Conservation (phyloP, 2,888 invertebrate species). For the Lathronympha strigana region DNA sequence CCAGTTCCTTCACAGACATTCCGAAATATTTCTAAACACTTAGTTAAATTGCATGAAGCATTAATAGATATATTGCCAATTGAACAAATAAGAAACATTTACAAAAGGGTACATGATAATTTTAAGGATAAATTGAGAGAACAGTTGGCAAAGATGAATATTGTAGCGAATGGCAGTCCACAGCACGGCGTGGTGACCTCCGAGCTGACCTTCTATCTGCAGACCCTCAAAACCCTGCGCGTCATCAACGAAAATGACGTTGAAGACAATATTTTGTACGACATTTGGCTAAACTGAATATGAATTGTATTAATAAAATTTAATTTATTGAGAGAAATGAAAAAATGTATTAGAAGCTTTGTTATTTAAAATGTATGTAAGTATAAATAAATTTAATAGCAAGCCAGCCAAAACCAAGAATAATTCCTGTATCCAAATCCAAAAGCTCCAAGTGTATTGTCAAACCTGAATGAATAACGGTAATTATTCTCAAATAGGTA, state of each 20-base stretch:
- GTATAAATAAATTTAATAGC: conserved; percentile 20
- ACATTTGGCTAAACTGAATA: conserved; percentile 90
- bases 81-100: conserved; percentile 90
- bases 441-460: conserved; percentile 17
- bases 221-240: conserved; percentile 92
- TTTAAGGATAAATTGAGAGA: conserved; percentile 95
- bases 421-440: conserved; percentile 3
- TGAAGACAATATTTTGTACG: conserved; percentile 90
- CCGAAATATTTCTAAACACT: conserved; percentile 93
- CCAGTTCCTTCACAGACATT: conserved; percentile 97
- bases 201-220: conserved; percentile 95
- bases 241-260: conserved; percentile 90
- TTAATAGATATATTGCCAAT: conserved; percentile 93
- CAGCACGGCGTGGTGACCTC: conserved; percentile 98
- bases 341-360: conserved; percentile 20
- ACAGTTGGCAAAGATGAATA: conserved; percentile 93
- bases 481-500: too few species aligned
- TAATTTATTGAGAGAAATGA: conserved; percentile 13
- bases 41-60: conserved; percentile 96
- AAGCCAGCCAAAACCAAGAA: conserved; percentile 5
- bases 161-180: conserved; percentile 97
- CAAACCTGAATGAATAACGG: conserved; percentile 3
- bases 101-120: conserved; percentile 91
- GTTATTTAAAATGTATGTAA: conserved; percentile 23
- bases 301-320: conserved; percentile 18